Evolutionary conservation across 2,113 vertebrate species (phyloP).

Genomic region (Natator depressus): DNA sequence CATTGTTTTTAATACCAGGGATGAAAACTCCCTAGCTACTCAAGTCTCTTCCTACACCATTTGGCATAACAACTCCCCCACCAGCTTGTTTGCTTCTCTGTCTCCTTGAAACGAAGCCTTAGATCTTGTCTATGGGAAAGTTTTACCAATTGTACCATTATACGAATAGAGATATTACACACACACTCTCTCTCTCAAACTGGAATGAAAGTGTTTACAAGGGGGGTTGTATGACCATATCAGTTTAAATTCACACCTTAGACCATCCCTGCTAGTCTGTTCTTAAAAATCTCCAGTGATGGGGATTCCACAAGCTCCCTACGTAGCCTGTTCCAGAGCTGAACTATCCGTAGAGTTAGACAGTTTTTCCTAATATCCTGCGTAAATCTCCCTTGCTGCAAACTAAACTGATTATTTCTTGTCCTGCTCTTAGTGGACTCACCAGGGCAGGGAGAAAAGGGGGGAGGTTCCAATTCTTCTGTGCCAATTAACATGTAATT

Average conservation of each 20-base stretch:
- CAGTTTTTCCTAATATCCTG: too few species aligned
- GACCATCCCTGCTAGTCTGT: too few species aligned
- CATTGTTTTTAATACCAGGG: background rate
- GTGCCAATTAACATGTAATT: too few species aligned
- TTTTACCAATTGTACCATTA: background rate
- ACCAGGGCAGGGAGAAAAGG: too few species aligned
- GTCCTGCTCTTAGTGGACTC: too few species aligned
- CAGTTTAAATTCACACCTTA: background rate
- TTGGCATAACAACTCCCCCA: conserved; percentile 41
- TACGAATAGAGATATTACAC: background rate
- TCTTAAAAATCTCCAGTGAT: too few species aligned
- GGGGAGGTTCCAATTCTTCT: too few species aligned
- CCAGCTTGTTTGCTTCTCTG: conserved; percentile 39
- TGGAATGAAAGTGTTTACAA: background rate
- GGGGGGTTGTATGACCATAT: background rate
- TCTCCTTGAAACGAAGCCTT: conserved; percentile 43
- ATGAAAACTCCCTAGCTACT: background rate
- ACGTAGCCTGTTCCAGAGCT: too few species aligned
- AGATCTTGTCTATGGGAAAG: background rate
- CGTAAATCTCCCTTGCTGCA: too few species aligned
- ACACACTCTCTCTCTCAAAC: background rate
- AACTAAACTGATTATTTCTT: too few species aligned
- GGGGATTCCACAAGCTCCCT: too few species aligned
- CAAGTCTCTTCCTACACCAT: conserved; percentile 46
- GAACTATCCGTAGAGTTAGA: too few species aligned